Conservation (phyloP, 2,888 invertebrate genomes). For the Dysmachus trigonus region DNA sequence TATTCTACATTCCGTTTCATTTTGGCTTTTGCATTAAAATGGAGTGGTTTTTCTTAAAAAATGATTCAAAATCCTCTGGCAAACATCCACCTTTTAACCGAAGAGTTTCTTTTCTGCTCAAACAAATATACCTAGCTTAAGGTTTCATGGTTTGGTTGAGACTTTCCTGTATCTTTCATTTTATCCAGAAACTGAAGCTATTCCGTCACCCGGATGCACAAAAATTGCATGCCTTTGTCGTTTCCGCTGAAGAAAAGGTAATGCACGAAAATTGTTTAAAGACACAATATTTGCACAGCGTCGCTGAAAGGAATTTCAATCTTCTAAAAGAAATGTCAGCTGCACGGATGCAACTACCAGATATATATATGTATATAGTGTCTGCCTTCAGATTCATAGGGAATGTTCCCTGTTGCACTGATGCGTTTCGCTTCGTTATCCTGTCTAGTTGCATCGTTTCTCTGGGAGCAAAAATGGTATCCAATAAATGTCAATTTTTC, state of each 20-base stretch:
- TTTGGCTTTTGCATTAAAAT: background rate
- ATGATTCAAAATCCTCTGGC: background rate
- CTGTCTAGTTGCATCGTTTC: background rate
- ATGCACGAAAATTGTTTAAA: background rate
- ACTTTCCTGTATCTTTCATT: background rate
- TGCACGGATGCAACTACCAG: background rate
- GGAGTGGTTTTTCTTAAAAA: background rate
- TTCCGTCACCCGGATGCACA: background rate
- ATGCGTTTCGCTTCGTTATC: slow-evolving; percentile 2
- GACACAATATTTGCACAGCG: background rate
- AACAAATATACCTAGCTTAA: background rate
- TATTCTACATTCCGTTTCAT: background rate
- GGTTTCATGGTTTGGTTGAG: background rate
- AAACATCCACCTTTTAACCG: background rate
- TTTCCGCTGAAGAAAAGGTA: background rate
- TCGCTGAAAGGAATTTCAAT: slow-evolving; percentile 11
- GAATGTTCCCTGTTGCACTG: background rate
- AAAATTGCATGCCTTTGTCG: background rate
- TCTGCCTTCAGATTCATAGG: background rate
- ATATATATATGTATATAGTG: background rate
- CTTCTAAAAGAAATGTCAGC: background rate
- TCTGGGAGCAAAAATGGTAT: background rate
- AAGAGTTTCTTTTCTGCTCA: background rate
- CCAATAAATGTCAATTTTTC: slow-evolving; percentile 32
- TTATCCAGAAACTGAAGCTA: background rate